Percentiles rank a stretch among this genome's conserved stretches.
phyloP scores from a whole-genome alignment of 2,113 vertebrate species.

The Stictonetta naevosa region DNA sequence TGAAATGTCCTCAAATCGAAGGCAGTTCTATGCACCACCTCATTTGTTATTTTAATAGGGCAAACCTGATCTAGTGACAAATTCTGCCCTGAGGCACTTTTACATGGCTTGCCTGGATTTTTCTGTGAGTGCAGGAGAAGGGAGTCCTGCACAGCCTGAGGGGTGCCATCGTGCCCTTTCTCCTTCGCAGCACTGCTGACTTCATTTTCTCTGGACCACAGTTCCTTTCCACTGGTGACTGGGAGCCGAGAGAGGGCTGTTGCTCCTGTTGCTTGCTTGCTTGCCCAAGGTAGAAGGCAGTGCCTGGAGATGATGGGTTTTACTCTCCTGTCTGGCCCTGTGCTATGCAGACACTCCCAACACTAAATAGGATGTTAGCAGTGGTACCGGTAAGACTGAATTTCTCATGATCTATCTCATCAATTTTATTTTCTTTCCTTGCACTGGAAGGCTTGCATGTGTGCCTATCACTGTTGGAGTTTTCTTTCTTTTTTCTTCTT shows the following conservation, averaged over 20 bases:
- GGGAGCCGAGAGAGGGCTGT: not conserved
- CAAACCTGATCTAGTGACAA: constrained; percentile 14
- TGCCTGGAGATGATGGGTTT: not conserved
- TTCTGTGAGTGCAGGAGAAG: constrained; percentile 23
- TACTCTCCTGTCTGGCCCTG: not conserved
- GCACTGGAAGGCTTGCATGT: not conserved
- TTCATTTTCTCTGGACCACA: not conserved
- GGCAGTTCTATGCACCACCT: not conserved
- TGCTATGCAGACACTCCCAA: not conserved
- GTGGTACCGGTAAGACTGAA: not conserved
- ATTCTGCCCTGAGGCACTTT: constrained; percentile 19
- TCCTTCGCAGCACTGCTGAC: not conserved
- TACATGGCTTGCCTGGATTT: not conserved
- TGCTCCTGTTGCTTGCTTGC: not conserved
- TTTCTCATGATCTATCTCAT: not conserved
- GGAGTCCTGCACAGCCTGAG: not conserved
- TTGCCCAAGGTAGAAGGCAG: not conserved
- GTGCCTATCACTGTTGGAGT: not conserved
- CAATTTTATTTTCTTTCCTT: not conserved
- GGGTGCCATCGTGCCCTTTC: constrained; percentile 30
- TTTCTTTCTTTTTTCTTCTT: not conserved
- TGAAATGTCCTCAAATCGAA: not conserved
- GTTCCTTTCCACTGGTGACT: not conserved
- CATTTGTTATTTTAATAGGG: constrained; percentile 13
- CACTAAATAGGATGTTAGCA: not conserved